Conservation (phyloP, 2,888 invertebrate species). For the Allacma fusca region DNA sequence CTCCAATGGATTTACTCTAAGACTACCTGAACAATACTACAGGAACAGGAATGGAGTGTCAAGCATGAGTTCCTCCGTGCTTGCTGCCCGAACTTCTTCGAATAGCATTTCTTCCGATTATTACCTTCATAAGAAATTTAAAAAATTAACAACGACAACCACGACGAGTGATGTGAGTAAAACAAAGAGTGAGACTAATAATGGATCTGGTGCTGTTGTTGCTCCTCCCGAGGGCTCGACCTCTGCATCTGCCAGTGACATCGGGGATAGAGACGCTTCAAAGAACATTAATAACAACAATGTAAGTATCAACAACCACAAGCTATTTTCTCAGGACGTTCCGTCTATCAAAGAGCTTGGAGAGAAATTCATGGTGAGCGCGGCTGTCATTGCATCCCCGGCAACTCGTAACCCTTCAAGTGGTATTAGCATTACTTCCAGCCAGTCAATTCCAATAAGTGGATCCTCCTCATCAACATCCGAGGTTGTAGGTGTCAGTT, state of each 20-base stretch:
- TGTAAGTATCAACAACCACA: neutral
- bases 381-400: neutral
- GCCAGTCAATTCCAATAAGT: neutral
- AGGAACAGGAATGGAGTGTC: slow-evolving; percentile 20
- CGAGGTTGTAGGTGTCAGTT: neutral
- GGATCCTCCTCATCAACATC: neutral
- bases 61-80: neutral
- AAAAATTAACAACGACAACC: slow-evolving; percentile 78
- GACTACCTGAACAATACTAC: slow-evolving; percentile 28
- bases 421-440: neutral
- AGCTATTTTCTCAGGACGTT: neutral
- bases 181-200: slow-evolving; percentile 17
- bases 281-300: slow-evolving; percentile 35
- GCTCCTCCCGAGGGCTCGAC: neutral
- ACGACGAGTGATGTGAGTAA: slow-evolving; percentile 35
- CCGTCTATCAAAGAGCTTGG: no score
- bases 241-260: slow-evolving; percentile 19
- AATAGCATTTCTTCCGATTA: slow-evolving; percentile 62
- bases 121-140: slow-evolving; percentile 92
- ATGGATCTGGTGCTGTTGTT: neutral
- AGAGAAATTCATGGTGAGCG: neutral
- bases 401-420: neutral
- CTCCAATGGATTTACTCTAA: slow-evolving; percentile 10
- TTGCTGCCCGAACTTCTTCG: neutral
- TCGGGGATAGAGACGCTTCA: neutral